Percentiles rank a stretch among this genome's conserved stretches.
Evolutionary conservation across 2,888 invertebrate species (phyloP).

Genomic region (Biston betularia): DNA sequence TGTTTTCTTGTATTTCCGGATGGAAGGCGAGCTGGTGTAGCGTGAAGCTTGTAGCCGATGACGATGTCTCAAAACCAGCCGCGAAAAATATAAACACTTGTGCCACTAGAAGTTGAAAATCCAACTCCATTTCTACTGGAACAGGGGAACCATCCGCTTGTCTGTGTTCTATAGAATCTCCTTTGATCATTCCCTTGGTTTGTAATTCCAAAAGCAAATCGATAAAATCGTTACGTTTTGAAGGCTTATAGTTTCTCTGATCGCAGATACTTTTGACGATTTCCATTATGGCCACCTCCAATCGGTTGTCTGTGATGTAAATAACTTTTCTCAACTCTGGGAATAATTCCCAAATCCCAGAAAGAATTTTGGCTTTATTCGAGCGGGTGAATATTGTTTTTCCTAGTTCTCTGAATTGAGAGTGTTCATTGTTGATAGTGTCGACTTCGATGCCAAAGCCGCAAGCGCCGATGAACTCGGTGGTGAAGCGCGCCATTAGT

Average conservation of each 20-base stretch:
- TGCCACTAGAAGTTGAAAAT: slow-evolving; percentile 57
- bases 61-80: slow-evolving; percentile 81
- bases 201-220: slow-evolving; percentile 62
- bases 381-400: slow-evolving; percentile 53
- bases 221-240: slow-evolving; percentile 64
- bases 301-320: slow-evolving; percentile 38
- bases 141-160: slow-evolving; percentile 59
- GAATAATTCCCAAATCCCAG: slow-evolving; percentile 57
- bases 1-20: slow-evolving; percentile 65
- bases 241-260: slow-evolving; percentile 63
- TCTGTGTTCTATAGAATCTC: slow-evolving; percentile 64
- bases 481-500: slow-evolving; percentile 68
- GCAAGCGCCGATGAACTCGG: slow-evolving; percentile 68
- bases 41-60: slow-evolving; percentile 70
- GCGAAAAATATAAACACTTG: slow-evolving; percentile 71
- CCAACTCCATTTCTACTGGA: slow-evolving; percentile 61
- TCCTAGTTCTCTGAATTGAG: slow-evolving; percentile 59
- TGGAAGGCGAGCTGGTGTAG: slow-evolving; percentile 72
- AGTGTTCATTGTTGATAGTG: slow-evolving; percentile 61
- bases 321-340: slow-evolving; percentile 55
- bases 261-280: slow-evolving; percentile 58
- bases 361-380: slow-evolving; percentile 41
- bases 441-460: slow-evolving; percentile 67
- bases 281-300: slow-evolving; percentile 48
- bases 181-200: slow-evolving; percentile 60